Percentiles rank a stretch among this genome's conserved stretches.
phyloP scores from a whole-genome alignment of 2,888 invertebrate genomes.

The Chaitophorus viminalis region DNA sequence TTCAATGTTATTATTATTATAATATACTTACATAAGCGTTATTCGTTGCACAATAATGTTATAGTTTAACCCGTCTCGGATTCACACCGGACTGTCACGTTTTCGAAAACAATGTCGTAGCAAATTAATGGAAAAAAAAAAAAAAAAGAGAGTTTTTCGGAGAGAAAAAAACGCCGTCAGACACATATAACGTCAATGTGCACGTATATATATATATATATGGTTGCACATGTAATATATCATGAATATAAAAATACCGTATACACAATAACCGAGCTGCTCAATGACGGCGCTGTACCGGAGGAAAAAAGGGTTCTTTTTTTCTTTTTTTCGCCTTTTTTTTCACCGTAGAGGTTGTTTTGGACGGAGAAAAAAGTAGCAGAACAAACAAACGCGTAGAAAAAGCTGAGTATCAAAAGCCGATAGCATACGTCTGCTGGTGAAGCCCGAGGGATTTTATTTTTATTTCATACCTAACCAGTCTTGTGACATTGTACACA shows the following conservation, averaged over 20 bases:
- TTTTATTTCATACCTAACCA: neutral
- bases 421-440: neutral
- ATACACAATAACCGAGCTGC: neutral
- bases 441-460: neutral
- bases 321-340: too few species aligned
- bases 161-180: too few species aligned
- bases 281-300: neutral
- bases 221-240: neutral
- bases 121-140: too few species aligned
- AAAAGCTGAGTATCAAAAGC: constrained; percentile 28
- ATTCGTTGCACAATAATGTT: too few species aligned
- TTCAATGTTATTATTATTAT: too few species aligned
- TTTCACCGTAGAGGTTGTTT: neutral
- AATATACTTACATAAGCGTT: too few species aligned
- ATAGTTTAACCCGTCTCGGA: too few species aligned
- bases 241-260: neutral
- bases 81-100: too few species aligned
- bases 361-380: neutral
- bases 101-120: too few species aligned
- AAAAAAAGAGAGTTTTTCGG: too few species aligned
- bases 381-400: neutral
- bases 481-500: neutral
- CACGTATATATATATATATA: neutral
- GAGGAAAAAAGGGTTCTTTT: neutral
- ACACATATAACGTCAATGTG: too few species aligned